Evolutionary conservation across 2,113 vertebrate species (phyloP).

Genomic region (Hydrolagus affinis): DNA sequence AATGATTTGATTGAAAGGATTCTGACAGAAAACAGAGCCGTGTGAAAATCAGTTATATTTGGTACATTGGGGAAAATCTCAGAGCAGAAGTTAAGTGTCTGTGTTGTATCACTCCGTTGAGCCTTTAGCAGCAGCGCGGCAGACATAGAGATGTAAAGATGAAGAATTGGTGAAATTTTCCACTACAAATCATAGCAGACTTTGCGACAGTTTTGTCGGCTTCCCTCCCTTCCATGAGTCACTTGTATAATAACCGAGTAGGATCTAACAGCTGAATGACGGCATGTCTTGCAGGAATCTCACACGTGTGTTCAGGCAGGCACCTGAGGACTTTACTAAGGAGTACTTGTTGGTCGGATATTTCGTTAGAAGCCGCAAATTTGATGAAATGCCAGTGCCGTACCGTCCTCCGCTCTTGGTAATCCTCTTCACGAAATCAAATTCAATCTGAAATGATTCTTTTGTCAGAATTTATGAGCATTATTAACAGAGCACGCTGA

Average conservation of each 20-base stretch:
- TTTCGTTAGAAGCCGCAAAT: too few species aligned
- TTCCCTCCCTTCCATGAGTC: background rate
- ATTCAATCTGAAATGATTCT: too few species aligned
- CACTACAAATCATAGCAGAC: background rate
- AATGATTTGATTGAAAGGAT: slow-evolving; percentile 26
- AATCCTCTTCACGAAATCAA: too few species aligned
- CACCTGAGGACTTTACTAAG: background rate
- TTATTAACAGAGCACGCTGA: too few species aligned
- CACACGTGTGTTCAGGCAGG: background rate
- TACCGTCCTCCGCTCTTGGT: too few species aligned
- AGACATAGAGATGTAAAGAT: slow-evolving; percentile 19
- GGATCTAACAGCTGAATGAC: background rate
- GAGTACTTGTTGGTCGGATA: too few species aligned
- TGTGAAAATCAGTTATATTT: background rate
- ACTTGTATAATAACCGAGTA: background rate
- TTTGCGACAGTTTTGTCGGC: background rate
- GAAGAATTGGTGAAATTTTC: background rate
- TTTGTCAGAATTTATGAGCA: too few species aligned
- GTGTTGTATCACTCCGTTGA: slow-evolving; percentile 12
- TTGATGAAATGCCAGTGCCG: too few species aligned
- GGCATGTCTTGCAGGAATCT: background rate
- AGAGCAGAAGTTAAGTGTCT: slow-evolving; percentile 11
- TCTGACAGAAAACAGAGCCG: slow-evolving; percentile 17
- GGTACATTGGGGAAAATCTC: background rate
- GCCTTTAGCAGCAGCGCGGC: background rate